Evolutionary conservation across 2,797 vertebrate genomes (phyloP), one percentile per base, ranked within the genome.

Genomic region (Halcyon badia): DNA sequence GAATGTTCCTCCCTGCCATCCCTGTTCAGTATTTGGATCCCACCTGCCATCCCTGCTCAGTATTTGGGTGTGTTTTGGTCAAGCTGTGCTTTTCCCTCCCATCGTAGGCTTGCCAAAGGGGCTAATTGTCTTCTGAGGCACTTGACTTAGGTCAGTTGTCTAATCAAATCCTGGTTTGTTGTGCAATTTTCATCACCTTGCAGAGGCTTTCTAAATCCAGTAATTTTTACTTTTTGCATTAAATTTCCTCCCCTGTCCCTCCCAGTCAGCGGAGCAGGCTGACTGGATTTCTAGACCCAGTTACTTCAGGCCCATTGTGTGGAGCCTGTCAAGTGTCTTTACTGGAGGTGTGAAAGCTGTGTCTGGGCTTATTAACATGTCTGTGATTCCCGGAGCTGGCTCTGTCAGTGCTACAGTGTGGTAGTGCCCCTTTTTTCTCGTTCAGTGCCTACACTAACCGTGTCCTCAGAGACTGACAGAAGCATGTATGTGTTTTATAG

Each of bases 241-340:
- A 13, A 17, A 49, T 75, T 51, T 79, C 9, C 18, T 87, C 6
- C 19, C n/a, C 10, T 71, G 21, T 75, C 51, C 35, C 7, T 92
- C 31, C 51, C 51, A 35, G 24, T 95, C 22, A 83, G 35, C 2
- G 7, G 25, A 86, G 51, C 73, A 85, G 52, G 28, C 91, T 94
- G 85, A 65, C 75, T 94, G 68, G 33, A 44, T 93, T 97, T 81
- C 84, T 72, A 83, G 71, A 78, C 35, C 52, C 9, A 42, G 44
- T 71, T 94, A 90, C 87, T 82, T 89, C 69, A 82, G 87, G 54
- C 51, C 78, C 54, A 41, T 10, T 87, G 60, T 80, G 54, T 81
- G 71, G 52, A 93, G 28, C 65, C 68, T 97, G 85, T 96, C 87
- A 41, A 15, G n/a, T 87, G 78, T 49, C 35, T 95, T 97, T 92